These are phyloP conservation scores for Oscheius myriophilus DNA, from an alignment of 2,888 invertebrate species.

Conservation along the genomic window DNA sequence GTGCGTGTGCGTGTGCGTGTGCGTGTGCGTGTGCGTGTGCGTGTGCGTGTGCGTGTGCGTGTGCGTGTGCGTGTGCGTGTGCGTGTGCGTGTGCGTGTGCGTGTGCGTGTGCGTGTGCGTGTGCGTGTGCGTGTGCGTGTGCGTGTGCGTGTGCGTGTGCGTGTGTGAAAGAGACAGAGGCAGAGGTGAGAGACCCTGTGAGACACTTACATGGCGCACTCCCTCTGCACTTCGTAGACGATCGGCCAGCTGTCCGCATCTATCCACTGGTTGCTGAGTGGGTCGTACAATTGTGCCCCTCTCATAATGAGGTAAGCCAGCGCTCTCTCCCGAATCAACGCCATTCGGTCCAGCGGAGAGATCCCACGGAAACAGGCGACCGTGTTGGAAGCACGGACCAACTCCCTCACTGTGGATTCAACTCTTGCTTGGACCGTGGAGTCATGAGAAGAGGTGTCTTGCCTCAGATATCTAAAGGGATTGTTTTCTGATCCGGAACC, in stretches of 20 bases:
- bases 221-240: conserved; percentile 11
- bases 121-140: too few species aligned
- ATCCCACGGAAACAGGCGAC: conserved; percentile 7
- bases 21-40: too few species aligned
- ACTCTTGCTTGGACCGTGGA: not conserved
- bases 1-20: too few species aligned
- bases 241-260: conserved; percentile 5
- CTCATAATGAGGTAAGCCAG: conserved; percentile 11
- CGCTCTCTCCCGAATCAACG: conserved; percentile 14
- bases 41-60: too few species aligned
- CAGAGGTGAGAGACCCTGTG: not conserved
- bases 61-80: too few species aligned
- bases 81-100: too few species aligned
- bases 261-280: conserved; percentile 7
- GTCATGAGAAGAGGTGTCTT: not conserved
- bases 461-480: not conserved
- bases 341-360: not conserved
- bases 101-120: too few species aligned
- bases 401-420: conserved; percentile 5
- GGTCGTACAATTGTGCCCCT: conserved; percentile 3
- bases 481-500: not conserved
- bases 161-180: not conserved
- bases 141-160: not conserved
- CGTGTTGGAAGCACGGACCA: not conserved
- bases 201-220: conserved; percentile 17